A percentile compares a stretch with the other conserved stretches of the same genome.
Evolutionary conservation across 2,797 vertebrate genomes (phyloP).

Genomic region (Pyrocephalus nanus): DNA sequence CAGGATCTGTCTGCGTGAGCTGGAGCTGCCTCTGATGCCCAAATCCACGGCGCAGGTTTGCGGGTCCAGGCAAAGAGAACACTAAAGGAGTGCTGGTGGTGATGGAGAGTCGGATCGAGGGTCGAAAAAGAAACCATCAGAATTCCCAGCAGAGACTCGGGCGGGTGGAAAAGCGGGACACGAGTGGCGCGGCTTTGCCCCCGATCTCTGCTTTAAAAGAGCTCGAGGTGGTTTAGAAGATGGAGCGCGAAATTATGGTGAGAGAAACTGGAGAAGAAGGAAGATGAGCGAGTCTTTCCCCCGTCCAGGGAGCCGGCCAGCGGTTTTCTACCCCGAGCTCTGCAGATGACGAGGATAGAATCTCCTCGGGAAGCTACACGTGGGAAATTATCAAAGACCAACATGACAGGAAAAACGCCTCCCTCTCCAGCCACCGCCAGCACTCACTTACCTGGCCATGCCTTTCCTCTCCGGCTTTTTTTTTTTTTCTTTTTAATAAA

Average conservation of each 20-base stretch:
- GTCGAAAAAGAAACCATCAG: background rate
- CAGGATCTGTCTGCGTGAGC: background rate
- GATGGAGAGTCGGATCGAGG: background rate
- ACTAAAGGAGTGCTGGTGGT: background rate
- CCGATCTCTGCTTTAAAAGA: background rate
- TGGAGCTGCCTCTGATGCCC: background rate
- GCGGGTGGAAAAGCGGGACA: background rate
- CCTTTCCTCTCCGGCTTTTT: background rate
- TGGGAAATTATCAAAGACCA: background rate
- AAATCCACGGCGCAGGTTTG: background rate
- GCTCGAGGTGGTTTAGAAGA: background rate
- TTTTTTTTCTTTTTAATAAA: background rate
- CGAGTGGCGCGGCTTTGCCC: background rate
- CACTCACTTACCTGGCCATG: background rate
- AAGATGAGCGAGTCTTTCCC: background rate
- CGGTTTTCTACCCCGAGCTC: background rate
- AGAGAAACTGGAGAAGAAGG: background rate
- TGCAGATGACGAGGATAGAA: background rate
- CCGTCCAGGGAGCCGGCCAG: background rate
- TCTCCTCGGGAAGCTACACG: background rate
- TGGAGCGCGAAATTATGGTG: background rate
- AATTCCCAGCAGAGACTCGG: background rate
- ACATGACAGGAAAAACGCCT: background rate
- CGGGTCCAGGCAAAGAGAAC: background rate
- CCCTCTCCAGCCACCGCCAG: background rate